Conservation (phyloP, 2,113 vertebrate genomes). For the Edolisoma coerulescens region DNA sequence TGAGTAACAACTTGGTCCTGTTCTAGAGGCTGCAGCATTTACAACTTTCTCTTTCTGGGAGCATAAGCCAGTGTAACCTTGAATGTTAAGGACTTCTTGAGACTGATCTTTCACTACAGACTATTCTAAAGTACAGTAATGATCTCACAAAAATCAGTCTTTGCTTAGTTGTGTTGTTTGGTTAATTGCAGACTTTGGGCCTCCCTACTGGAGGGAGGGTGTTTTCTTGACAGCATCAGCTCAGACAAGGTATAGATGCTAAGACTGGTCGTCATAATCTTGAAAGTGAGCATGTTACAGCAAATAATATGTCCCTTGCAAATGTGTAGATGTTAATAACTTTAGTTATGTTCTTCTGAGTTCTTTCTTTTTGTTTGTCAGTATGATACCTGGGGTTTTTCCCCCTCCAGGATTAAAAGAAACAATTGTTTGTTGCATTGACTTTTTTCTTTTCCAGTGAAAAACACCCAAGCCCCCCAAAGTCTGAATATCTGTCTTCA, state of each 20-base stretch:
- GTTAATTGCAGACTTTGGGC: not conserved
- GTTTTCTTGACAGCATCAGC: not conserved
- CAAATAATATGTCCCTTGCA: not conserved
- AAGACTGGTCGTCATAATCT: not conserved
- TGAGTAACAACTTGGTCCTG: not conserved
- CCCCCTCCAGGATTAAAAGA: not conserved
- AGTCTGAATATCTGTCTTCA: not conserved
- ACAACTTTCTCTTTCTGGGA: not conserved
- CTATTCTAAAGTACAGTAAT: not conserved
- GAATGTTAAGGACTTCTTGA: not conserved
- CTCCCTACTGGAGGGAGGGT: not conserved
- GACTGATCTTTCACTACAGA: not conserved
- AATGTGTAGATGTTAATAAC: not conserved
- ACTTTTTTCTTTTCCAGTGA: not conserved
- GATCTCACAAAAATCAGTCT: not conserved
- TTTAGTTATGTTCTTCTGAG: not conserved
- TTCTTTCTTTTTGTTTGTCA: not conserved
- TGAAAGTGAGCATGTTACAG: not conserved
- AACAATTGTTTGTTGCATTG: not conserved
- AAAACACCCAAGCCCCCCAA: not conserved
- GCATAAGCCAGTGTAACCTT: not conserved
- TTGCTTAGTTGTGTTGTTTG: not conserved
- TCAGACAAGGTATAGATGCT: not conserved
- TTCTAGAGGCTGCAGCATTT: not conserved
- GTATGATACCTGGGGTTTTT: not conserved